Evolutionary conservation across 2,113 vertebrate genomes (phyloP), one percentile per base, ranked within the genome.

Genomic region (Pseudolaguvia tuberculata): DNA sequence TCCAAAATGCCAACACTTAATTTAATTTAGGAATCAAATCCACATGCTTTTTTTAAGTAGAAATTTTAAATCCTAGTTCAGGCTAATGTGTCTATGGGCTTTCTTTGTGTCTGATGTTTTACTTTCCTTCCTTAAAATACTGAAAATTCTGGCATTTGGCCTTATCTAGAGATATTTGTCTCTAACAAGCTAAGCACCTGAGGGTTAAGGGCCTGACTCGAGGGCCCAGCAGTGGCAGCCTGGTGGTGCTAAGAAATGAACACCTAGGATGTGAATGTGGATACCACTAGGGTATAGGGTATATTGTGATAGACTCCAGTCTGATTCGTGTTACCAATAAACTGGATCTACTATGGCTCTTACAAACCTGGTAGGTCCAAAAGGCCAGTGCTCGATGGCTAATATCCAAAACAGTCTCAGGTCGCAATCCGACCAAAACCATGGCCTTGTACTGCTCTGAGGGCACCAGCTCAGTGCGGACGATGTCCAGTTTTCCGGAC

Each of bases 391-490:
- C 93, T 0, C 93, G 90, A 52, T 91, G 84, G 58, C 91, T 92
- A 78, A 95, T 94, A 83, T 96, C 93, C 80, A 95, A 79, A 15
- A 95, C 87, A 17, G 91, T 84, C 72, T 96, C 93, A 18, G 94
- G 94, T 25, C 91, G 82, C 48, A 95, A 81, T 66, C 94, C 93
- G 1, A 94, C 89, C 83, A 96, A 78, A 58, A 93, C 92, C 91
- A 95, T 94, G 53, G 93, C 92, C 78, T 95, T 96, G 81, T 93
- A 94, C 55, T 94, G 92, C 70, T 96, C 94, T 1, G 93, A 92
- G 0, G 94, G 94, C 0, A 87, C 88, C 65, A 96, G 87, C 81
- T 96, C 93, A 0, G 90, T 93, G 59, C 93, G 90, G 17, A 94
- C 88, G 21, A 95, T 93, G 85, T 96, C 94, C 75, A 94, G 77